Evolutionary conservation across 1,140 invertebrate genomes (phyloP).

Genomic region (Drosophila nasuta): DNA sequence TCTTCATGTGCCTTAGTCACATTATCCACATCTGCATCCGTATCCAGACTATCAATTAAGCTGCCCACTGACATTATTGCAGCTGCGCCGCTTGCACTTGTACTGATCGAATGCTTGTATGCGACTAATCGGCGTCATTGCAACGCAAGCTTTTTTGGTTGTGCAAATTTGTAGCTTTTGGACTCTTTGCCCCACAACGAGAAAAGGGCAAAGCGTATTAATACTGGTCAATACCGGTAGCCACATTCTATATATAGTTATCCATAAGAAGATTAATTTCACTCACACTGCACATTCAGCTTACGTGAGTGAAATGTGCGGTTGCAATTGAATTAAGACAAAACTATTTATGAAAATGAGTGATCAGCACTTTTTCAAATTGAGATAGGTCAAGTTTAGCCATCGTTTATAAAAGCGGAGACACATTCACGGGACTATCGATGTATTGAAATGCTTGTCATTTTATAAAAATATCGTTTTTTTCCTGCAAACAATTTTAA

Average conservation of each 20-base stretch:
- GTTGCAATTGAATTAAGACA: slow-evolving; percentile 23
- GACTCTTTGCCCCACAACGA: slow-evolving; percentile 1
- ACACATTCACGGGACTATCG: too few species aligned
- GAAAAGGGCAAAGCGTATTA: slow-evolving; percentile 15
- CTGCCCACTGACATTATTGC: slow-evolving; percentile 45
- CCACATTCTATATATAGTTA: slow-evolving; percentile 39
- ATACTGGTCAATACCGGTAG: slow-evolving; percentile 45
- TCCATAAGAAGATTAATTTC: slow-evolving; percentile 45
- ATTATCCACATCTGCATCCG: slow-evolving; percentile 20
- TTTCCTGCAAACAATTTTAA: too few species aligned
- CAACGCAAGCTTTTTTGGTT: slow-evolving; percentile 42
- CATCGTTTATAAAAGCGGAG: neutral
- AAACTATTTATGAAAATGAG: slow-evolving; percentile 29
- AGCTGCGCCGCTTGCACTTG: slow-evolving; percentile 34
- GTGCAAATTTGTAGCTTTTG: slow-evolving; percentile 39
- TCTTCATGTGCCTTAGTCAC: slow-evolving; percentile 38
- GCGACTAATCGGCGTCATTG: slow-evolving; percentile 43
- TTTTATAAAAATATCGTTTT: too few species aligned
- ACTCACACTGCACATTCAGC: neutral
- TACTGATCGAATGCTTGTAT: slow-evolving; percentile 31
- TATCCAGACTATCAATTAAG: neutral
- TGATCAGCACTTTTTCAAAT: slow-evolving; percentile 36
- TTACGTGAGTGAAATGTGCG: slow-evolving; percentile 15
- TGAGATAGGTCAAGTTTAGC: slow-evolving; percentile 38
- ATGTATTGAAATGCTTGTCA: too few species aligned